These are phyloP conservation scores for Ctenochaetus hawaiiensis DNA, from an alignment of 2,797 vertebrate genomes.

Conservation along the genomic window DNA sequence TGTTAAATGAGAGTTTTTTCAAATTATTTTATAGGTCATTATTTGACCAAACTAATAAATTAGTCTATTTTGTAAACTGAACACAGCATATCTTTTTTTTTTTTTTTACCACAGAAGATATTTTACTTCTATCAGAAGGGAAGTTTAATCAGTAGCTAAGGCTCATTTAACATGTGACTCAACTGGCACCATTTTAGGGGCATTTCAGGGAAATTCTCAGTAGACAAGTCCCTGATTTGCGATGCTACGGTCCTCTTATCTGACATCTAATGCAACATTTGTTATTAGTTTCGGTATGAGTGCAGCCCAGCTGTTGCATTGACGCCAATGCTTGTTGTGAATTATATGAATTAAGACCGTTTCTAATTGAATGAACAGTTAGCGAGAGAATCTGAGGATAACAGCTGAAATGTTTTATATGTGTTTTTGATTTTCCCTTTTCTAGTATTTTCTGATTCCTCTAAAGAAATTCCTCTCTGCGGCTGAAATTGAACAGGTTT, in stretches of 20 bases:
- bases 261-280: neutral
- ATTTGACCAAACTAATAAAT: neutral
- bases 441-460: constrained; percentile 93
- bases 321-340: neutral
- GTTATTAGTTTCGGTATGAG: constrained; percentile 30
- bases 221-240: neutral
- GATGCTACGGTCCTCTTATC: neutral
- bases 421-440: neutral
- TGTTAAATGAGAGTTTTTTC: neutral
- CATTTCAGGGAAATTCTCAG: constrained; percentile 36
- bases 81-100: neutral
- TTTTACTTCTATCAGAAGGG: neutral
- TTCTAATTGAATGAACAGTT: neutral
- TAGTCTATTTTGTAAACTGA: neutral
- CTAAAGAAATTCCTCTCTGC: constrained; percentile 90
- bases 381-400: neutral
- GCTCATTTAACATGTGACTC: neutral
- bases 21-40: neutral
- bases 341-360: neutral
- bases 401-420: neutral
- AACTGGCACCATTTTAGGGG: neutral
- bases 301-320: constrained; percentile 1
- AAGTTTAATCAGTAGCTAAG: neutral
- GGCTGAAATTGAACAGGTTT: constrained; percentile 90
- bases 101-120: neutral